Base-by-base conservation (phyloP, 2,113 vertebrate genomes). In the Corythornis cristatus region DNA sequence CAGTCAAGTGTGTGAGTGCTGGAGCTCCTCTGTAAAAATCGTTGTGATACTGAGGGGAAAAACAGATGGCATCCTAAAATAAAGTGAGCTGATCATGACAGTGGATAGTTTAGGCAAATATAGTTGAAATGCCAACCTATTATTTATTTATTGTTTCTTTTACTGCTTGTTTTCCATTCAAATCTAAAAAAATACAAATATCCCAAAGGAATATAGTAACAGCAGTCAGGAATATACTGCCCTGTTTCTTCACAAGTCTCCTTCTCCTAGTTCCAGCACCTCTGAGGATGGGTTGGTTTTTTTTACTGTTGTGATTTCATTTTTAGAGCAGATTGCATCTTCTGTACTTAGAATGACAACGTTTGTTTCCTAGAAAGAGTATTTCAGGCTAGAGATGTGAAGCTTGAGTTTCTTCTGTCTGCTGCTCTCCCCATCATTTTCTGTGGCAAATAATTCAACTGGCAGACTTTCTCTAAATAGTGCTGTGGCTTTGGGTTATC, bases 361-460 rank as follows among this genome's bases (percentile, higher is more conserved):
- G 53, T 56, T 57, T 66, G 4, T 75, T 92, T 81, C 68, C 51
- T 88, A 61, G 60, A 80, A 84, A 82, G 43, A 62, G 9, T 78
- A 54, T 75, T 88, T 93, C 31, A 45, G 11, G 37, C 29, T 54
- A 43, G 25, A 50, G 53, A 33, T 5, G 1, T 2, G 1, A 72
- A 76, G 17, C 22, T 77, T 85, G 25, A 37, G 84, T 93, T 82
- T 82, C 42, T 88, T 68, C 31, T 56, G 29, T 61, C 60, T 56
- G 35, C 26, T 82, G 22, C 54, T 50, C 12, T 74, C 35, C 33
- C 35, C 29, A 9, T 53, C 33, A 29, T 76, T 87, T 86, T 89
- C 51, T 56, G 43, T 72, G 76, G 40, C 76, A 90, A 94, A 71
- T 89, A 83, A 80, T 91, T 72, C 46, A 92, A 74, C 75, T 45